Conservation (phyloP, 2,113 vertebrate species). For the Columba livia region DNA sequence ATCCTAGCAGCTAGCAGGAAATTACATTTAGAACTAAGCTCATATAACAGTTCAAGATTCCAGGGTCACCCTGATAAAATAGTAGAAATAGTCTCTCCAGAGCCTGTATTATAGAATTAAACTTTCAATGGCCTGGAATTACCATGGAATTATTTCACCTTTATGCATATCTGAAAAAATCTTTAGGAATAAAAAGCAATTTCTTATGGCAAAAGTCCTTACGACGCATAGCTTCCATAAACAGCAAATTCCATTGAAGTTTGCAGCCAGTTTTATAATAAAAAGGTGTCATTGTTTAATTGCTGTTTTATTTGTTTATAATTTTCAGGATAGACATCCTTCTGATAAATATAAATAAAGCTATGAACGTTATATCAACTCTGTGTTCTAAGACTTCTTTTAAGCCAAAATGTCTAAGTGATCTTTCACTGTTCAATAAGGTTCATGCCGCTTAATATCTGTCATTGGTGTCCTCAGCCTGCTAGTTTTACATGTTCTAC, state of each 20-base stretch:
- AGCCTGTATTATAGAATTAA: background rate
- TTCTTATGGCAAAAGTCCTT: background rate
- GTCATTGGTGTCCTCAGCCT: background rate
- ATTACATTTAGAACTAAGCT: background rate
- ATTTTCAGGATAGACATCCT: background rate
- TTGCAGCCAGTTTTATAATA: background rate
- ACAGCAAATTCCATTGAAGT: background rate
- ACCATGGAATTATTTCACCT: background rate
- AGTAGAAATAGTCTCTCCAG: background rate
- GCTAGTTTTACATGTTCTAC: background rate
- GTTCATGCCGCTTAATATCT: background rate
- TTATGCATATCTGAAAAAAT: background rate
- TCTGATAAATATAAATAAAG: background rate
- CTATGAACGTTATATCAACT: background rate
- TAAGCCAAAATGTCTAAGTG: background rate
- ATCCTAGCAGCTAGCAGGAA: background rate
- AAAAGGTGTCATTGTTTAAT: background rate
- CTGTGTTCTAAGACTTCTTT: background rate
- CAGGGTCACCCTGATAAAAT: background rate
- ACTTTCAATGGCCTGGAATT: background rate
- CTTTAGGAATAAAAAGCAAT: background rate
- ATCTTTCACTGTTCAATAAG: background rate
- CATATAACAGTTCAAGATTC: background rate
- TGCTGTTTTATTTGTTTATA: background rate
- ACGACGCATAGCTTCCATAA: background rate